Evolutionary conservation across 64 coral and sea anemone genomes (phyloP).

Genomic region (Stichodactyla mertensii): DNA sequence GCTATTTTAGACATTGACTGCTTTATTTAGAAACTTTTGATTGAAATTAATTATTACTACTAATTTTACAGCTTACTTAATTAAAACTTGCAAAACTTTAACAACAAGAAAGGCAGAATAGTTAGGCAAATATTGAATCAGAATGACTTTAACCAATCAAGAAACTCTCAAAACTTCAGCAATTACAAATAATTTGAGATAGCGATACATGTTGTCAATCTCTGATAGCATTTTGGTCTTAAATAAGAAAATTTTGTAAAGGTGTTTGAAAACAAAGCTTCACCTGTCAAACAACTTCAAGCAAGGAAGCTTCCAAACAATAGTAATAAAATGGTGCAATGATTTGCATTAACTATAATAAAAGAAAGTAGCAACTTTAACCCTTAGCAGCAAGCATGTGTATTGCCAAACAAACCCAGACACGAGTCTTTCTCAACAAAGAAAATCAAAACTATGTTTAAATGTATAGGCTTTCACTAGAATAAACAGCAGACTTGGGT

Average conservation of each 20-base stretch:
- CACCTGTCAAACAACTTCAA: conserved; percentile 5
- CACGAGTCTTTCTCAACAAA: neutral
- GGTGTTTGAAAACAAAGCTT: neutral
- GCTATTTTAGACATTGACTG: neutral
- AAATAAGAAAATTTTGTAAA: neutral
- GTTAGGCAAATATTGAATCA: neutral
- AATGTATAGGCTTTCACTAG: neutral
- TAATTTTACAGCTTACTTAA: neutral
- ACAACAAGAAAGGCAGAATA: neutral
- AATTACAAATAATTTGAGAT: neutral
- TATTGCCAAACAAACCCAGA: neutral
- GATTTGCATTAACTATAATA: neutral
- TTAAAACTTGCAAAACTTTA: neutral
- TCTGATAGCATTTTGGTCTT: neutral
- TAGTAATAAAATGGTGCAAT: neutral
- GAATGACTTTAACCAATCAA: neutral
- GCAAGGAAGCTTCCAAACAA: conserved; percentile 1
- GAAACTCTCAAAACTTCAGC: neutral
- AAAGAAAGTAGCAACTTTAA: neutral
- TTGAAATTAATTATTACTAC: neutral
- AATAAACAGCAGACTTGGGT: neutral
- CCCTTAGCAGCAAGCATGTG: neutral
- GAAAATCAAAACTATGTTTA: neutral
- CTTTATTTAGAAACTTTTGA: neutral
- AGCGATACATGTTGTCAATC: neutral